phyloP scores from a whole-genome alignment of 2,797 vertebrate species.

The Acanthurus lineatus region DNA sequence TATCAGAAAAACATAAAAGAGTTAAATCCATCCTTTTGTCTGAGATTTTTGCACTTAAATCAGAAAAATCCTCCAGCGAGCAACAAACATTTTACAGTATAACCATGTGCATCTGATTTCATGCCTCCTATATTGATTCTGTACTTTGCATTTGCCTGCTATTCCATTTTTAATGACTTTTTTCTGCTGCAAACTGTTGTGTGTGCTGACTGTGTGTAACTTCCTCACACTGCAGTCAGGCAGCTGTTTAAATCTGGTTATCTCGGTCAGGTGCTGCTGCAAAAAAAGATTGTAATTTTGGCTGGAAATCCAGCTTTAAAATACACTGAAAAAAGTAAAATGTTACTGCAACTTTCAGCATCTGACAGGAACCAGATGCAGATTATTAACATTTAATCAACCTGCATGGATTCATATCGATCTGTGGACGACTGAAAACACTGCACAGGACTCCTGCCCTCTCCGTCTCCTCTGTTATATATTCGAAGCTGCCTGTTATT shows the following conservation, averaged over 20 bases:
- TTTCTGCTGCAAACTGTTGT: conserved; percentile 21
- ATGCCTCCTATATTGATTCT: not conserved
- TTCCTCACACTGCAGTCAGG: conserved; percentile 48
- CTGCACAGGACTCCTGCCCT: conserved; percentile 19
- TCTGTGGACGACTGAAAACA: conserved; percentile 12
- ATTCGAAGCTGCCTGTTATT: conserved; percentile 52
- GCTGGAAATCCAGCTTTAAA: conserved; percentile 30
- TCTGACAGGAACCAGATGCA: conserved; percentile 53
- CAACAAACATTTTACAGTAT: not conserved
- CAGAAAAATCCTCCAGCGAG: no score
- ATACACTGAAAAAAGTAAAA: conserved; percentile 48
- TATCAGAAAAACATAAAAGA: no score
- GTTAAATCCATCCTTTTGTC: no score
- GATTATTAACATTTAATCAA: conserved; percentile 40
- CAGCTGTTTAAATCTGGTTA: conserved; percentile 51
- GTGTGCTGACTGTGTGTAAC: conserved; percentile 30
- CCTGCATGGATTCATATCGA: conserved; percentile 29
- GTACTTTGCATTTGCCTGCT: conserved; percentile 10
- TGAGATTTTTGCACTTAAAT: no score
- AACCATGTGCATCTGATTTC: conserved; percentile 2
- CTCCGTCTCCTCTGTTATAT: conserved; percentile 41
- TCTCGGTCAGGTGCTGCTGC: conserved; percentile 48
- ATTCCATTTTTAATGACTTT: conserved; percentile 46
- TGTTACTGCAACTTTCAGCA: conserved; percentile 19
- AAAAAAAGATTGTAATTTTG: conserved; percentile 21